Evolutionary conservation across 2,797 vertebrate species (phyloP).

Genomic region (Propithecus deckenii): DNA sequence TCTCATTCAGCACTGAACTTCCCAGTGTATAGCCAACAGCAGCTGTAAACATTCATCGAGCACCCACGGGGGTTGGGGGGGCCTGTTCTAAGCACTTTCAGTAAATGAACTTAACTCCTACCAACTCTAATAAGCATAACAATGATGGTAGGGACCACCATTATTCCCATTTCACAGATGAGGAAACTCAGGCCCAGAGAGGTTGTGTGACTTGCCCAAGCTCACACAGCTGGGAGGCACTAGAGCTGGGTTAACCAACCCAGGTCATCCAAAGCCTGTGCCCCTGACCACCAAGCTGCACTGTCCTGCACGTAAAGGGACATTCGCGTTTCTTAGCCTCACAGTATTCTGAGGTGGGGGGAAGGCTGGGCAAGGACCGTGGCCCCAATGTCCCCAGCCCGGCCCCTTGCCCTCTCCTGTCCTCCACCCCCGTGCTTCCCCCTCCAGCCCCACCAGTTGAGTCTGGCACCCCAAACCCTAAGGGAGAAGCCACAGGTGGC

Average conservation of each 20-base stretch:
- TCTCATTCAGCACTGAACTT: not conserved
- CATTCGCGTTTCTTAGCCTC: not conserved
- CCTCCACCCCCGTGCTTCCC: not conserved
- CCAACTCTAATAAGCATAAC: not conserved
- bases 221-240: not conserved
- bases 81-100: not conserved
- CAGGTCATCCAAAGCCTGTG: not conserved
- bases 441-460: not conserved
- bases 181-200: not conserved
- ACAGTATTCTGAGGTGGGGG: rapidly evolving
- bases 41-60: not conserved
- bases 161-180: not conserved
- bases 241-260: not conserved
- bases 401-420: not conserved
- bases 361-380: not conserved
- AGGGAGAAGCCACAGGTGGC: not conserved
- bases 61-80: not conserved
- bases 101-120: not conserved
- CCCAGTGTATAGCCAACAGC: not conserved
- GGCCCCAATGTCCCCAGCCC: not conserved
- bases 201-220: not conserved
- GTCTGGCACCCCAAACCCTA: not conserved
- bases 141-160: not conserved
- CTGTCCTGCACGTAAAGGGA: not conserved
- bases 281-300: not conserved